Base-by-base conservation (phyloP, 2,888 invertebrate genomes). In the Watsonalla cultraria region DNA sequence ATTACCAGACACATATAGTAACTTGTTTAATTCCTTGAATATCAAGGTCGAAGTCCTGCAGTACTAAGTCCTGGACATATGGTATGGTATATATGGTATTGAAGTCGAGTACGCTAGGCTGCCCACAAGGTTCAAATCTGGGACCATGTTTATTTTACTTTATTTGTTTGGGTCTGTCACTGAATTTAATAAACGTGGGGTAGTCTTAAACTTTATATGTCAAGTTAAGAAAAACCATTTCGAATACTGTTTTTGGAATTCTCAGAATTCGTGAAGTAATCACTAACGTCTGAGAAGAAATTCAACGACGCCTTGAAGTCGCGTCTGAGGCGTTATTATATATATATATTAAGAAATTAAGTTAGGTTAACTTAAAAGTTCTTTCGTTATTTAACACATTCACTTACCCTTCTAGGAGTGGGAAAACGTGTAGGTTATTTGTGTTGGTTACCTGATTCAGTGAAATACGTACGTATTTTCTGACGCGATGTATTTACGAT, bases 91-190 rank as follows among this genome's bases (percentile, higher is more conserved):
- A n/a, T n/a, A n/a, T n/a, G 58, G 60, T 59, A 62, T 54, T 54
- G 62, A 54, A 62, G 55, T 57, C 53, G 57, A 62, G 59, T 54
- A 62, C 56, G 60, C 54, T 55, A 48, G 53, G 56, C 54, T 63
- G 58, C 15, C 59, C 58, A 37, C 62, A 53, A 61, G 65, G 62
- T 58, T 59, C 54, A 55, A 48, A 50, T 37, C 13, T 55, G 24
- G 55, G 53, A 56, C 60, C 59, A 59, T 59, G 59, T 68, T 62
- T 68, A 61, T 68, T 61, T 62, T 66, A 65, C 52, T 52, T 54
- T 46, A 53, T 54, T 53, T 49, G 46, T 24, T 24, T 24, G 24
- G 24, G 4, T 45, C 52, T 55, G 53, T 52, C 52, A 50, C 33
- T 54, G 53, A 69, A 67, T 58, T 65, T 67, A 46, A 24, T 15